Conservation (phyloP, 1,140 invertebrate species). For the Coptotermes formosanus region DNA sequence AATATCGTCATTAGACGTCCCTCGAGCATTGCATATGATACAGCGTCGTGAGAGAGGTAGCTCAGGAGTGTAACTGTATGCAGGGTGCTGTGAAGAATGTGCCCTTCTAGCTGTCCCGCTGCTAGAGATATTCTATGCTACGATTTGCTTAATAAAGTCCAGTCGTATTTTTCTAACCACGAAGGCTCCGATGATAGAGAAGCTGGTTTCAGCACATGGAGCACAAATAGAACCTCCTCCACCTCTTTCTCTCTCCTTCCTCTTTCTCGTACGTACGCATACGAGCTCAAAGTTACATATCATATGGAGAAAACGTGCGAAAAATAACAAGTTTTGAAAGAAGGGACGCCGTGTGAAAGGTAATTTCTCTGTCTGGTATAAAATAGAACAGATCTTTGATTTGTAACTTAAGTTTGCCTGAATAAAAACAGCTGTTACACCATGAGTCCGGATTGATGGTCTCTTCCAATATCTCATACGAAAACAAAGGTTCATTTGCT, state of each 20-base stretch:
- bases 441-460: neutral
- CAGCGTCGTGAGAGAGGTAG: too few species aligned
- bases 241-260: neutral
- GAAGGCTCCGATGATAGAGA: neutral
- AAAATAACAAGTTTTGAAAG: neutral
- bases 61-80: too few species aligned
- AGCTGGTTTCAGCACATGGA: neutral
- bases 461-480: too few species aligned
- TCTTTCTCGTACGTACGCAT: too few species aligned
- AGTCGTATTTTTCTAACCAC: neutral
- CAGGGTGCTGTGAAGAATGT: too few species aligned
- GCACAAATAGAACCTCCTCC: neutral
- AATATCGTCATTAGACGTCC: too few species aligned
- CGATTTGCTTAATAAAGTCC: slow-evolving; percentile 4
- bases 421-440: neutral
- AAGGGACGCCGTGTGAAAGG: neutral
- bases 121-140: neutral
- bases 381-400: neutral
- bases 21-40: too few species aligned
- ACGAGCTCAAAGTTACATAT: neutral
- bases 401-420: neutral
- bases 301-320: neutral
- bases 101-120: neutral
- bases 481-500: too few species aligned
- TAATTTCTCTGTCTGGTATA: neutral